Evolutionary conservation across 2,797 vertebrate genomes (phyloP).

Genomic region (Urophycis tenuis): DNA sequence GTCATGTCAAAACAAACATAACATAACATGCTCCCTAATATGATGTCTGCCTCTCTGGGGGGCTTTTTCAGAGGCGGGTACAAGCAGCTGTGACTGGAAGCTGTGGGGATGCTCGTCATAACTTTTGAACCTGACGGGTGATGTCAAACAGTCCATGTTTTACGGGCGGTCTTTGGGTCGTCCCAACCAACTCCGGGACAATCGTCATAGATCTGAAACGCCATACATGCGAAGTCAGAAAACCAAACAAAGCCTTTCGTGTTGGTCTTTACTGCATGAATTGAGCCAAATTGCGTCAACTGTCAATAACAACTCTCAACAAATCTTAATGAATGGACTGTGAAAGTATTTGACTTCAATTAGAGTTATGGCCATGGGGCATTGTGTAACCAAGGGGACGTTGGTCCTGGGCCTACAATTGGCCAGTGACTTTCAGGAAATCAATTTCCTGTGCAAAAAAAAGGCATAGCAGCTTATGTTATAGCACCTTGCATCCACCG

Average conservation of each 20-base stretch:
- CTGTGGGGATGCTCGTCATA: background rate
- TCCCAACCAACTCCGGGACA: background rate
- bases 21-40: too few species aligned
- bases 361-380: background rate
- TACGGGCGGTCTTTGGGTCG: background rate
- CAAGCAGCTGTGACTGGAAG: too few species aligned
- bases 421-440: too few species aligned
- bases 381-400: too few species aligned
- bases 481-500: background rate
- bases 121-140: background rate
- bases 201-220: background rate
- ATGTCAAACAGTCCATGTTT: background rate
- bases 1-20: too few species aligned
- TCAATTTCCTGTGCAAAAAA: background rate
- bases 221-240: background rate
- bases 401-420: background rate
- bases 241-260: background rate
- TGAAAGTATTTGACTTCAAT: background rate
- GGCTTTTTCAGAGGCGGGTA: background rate
- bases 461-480: background rate
- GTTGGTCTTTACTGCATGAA: background rate
- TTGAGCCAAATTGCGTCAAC: background rate
- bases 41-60: too few species aligned
- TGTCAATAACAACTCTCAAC: background rate
- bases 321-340: background rate